phyloP scores from a whole-genome alignment of 92 coral and sea anemone genomes.

The Phenganax subtilis region DNA sequence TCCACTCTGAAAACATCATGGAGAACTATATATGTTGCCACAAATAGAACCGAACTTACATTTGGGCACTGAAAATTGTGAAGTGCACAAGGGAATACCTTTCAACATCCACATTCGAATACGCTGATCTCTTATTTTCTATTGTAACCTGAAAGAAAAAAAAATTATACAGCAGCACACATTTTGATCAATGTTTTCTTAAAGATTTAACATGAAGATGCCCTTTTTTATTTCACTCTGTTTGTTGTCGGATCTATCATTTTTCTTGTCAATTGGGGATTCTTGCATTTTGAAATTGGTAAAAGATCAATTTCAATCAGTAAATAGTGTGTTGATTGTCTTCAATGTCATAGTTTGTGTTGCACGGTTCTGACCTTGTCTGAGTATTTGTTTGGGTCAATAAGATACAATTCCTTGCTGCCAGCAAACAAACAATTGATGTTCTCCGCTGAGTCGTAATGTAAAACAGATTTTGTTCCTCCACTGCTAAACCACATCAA shows the following conservation, averaged over 20 bases:
- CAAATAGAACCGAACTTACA: not conserved
- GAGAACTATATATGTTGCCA: not conserved
- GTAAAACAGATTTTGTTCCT: conserved; percentile 38
- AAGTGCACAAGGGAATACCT: conserved; percentile 1
- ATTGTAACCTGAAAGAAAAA: conserved; percentile 16
- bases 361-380: conserved; percentile 23
- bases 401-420: conserved; percentile 16
- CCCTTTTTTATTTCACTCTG: not conserved
- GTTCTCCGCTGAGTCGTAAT: conserved; percentile 36
- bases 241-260: not conserved
- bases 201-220: not conserved
- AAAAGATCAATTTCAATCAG: no score
- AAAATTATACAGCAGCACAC: not conserved
- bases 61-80: not conserved
- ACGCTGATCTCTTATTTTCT: conserved; percentile 31
- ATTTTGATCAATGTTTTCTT: not conserved
- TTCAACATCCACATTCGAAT: conserved; percentile 41
- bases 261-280: no score
- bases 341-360: no score
- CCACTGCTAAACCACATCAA: conserved; percentile 42
- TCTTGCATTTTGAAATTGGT: no score
- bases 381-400: conserved; percentile 29
- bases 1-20: conserved; percentile 15
- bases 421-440: conserved; percentile 39
- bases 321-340: no score